Conservation (phyloP, 2,888 invertebrate species). For the Andrena camellia region DNA sequence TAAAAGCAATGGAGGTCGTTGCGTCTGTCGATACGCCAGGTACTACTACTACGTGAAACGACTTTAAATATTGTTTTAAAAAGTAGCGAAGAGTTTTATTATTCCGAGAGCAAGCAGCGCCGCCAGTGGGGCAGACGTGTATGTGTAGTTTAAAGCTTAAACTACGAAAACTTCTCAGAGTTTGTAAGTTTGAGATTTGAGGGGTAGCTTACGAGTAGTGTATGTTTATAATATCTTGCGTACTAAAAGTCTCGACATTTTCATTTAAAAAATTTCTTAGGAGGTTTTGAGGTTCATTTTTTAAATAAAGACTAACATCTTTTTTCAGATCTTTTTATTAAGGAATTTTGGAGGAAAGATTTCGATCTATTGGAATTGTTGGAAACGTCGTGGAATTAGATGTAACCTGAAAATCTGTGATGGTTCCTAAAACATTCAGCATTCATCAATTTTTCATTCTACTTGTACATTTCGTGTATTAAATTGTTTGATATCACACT, state of each 20-base stretch:
- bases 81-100: slow-evolving; percentile 36
- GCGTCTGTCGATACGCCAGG: slow-evolving; percentile 20
- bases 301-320: too few species aligned
- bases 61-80: slow-evolving; percentile 46
- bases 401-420: not conserved
- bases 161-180: too few species aligned
- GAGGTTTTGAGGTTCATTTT: too few species aligned
- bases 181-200: too few species aligned
- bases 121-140: not conserved
- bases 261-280: too few species aligned
- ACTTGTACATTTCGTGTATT: not conserved
- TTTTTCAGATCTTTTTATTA: too few species aligned
- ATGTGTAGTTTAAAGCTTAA: not conserved
- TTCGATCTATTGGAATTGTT: too few species aligned
- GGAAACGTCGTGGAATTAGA: not conserved
- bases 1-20: slow-evolving; percentile 59
- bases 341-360: too few species aligned
- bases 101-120: not conserved
- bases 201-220: too few species aligned
- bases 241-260: too few species aligned
- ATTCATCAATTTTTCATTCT: not conserved
- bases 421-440: not conserved
- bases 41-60: slow-evolving; percentile 14
- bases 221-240: too few species aligned
- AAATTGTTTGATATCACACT: not conserved